Evolutionary conservation across 2,113 vertebrate genomes (phyloP).

Genomic region (Pteruthius melanotis): DNA sequence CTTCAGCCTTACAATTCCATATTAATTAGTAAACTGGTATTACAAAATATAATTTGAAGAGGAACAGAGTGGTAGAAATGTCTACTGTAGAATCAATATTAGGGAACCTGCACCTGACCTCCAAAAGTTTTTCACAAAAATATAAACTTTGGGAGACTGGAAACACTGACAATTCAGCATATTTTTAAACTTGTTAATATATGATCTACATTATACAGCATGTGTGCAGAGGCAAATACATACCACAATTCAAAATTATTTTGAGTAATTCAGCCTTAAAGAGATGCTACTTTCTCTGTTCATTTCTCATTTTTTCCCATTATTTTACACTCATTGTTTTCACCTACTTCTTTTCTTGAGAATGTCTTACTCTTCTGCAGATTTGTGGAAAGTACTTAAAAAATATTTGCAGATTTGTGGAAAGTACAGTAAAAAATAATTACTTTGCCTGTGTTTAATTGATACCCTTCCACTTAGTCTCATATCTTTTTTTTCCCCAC

Average conservation of each 20-base stretch:
- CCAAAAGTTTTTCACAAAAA: neutral
- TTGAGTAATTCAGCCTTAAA: neutral
- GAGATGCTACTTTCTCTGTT: neutral
- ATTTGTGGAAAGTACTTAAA: neutral
- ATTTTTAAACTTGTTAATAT: neutral
- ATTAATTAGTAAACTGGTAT: neutral
- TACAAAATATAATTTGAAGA: neutral
- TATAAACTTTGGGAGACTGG: neutral
- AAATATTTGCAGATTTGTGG: neutral
- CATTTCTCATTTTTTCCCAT: neutral
- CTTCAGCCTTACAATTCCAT: neutral
- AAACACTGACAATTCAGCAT: neutral
- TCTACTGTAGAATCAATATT: neutral
- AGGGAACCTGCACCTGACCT: neutral
- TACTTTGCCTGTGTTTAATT: neutral
- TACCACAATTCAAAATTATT: neutral
- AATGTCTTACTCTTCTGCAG: neutral
- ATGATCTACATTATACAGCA: neutral
- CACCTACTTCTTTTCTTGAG: neutral
- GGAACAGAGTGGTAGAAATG: neutral
- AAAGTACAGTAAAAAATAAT: neutral
- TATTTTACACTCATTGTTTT: neutral
- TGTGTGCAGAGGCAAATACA: neutral
- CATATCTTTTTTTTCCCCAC: accelerated
- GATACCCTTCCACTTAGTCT: neutral